phyloP scores from a whole-genome alignment of 2,113 vertebrate species.

The Tylochromis polylepis region DNA sequence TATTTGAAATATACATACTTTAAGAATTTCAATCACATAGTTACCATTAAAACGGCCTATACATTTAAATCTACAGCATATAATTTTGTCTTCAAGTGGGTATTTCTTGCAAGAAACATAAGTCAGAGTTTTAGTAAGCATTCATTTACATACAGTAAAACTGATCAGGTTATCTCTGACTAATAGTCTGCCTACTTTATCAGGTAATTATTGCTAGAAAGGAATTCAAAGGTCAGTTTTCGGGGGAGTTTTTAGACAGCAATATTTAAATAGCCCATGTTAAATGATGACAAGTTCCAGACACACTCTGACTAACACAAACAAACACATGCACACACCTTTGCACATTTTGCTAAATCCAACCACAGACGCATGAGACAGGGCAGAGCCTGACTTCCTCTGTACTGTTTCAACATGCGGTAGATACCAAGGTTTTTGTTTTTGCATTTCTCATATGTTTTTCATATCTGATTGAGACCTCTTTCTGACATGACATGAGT shows the following conservation, averaged over 20 bases:
- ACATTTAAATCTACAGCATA: neutral
- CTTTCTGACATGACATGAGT: neutral
- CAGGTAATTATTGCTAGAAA: neutral
- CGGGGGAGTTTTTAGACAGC: neutral
- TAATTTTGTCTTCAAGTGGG: neutral
- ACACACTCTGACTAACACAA: neutral
- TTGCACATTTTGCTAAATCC: neutral
- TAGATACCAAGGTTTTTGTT: neutral
- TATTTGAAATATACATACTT: neutral
- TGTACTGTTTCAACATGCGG: neutral
- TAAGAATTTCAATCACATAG: neutral
- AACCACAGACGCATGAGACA: neutral
- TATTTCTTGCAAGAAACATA: neutral
- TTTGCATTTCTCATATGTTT: neutral
- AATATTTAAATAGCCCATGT: conserved; percentile 7
- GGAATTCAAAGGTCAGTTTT: conserved; percentile 33
- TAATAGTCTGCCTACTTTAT: neutral
- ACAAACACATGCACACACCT: neutral
- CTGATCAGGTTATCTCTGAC: conserved; percentile 3
- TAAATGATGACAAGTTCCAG: neutral
- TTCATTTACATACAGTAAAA: neutral
- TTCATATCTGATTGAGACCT: neutral
- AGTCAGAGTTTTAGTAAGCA: neutral
- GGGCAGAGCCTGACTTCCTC: conserved; percentile 17
- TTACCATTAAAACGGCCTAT: neutral